These are phyloP conservation scores for Cyclina sinensis DNA, from an alignment of 1,140 invertebrate genomes.

Conservation along the genomic window DNA sequence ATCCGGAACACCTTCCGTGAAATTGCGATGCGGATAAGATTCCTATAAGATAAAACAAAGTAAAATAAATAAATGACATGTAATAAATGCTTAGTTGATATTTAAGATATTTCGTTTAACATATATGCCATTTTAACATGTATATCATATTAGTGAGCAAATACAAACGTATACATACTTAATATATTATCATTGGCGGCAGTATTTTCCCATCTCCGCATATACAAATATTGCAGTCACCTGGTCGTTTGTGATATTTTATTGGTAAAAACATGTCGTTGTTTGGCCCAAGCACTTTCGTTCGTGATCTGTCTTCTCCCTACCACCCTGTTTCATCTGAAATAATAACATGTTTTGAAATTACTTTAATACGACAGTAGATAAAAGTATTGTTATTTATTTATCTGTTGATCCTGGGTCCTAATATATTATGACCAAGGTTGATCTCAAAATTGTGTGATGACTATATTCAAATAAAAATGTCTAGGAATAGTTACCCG, in stretches of 20 bases:
- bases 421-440: neutral
- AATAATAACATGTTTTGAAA: neutral
- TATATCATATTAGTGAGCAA: neutral
- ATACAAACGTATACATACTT: neutral
- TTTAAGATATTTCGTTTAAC: neutral
- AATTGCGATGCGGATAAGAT: neutral
- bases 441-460: too few species aligned
- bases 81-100: neutral
- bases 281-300: neutral
- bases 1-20: neutral
- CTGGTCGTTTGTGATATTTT: neutral
- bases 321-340: conserved; percentile 20
- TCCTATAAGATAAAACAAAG: neutral
- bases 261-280: neutral
- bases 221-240: neutral
- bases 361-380: neutral
- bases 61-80: neutral
- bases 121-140: neutral
- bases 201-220: conserved; percentile 19
- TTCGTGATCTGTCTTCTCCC: neutral
- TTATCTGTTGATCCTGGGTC: neutral
- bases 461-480: neutral
- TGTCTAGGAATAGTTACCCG: neutral
- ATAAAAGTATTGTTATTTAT: neutral
- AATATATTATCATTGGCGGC: neutral